Evolutionary conservation across 2,888 invertebrate genomes (phyloP).

Genomic region (Harpagoxenus sublaevis): DNA sequence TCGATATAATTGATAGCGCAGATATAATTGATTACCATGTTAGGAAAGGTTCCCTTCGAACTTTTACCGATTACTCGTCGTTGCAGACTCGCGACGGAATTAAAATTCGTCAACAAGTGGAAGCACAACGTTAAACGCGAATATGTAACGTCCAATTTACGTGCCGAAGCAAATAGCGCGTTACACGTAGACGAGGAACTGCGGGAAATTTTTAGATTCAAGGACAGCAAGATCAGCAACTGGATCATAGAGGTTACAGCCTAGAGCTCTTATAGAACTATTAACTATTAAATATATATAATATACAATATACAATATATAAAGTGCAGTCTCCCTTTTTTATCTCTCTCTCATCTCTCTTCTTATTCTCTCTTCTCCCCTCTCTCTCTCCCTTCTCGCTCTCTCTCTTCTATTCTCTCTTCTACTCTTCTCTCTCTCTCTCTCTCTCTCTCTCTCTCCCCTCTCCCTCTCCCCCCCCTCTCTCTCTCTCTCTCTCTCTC

Average conservation of each 20-base stretch:
- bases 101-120: not conserved
- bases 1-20: not conserved
- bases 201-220: conserved; percentile 82
- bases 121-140: not conserved
- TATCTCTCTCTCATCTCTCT: no score
- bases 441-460: no score
- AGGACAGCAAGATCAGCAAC: conserved; percentile 82
- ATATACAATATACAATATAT: not conserved
- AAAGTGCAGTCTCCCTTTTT: not conserved
- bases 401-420: not conserved
- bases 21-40: conserved; percentile 2
- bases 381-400: no score
- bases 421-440: no score
- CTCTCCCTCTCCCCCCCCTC: no score
- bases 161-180: not conserved
- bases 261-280: not conserved
- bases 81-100: not conserved
- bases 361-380: no score
- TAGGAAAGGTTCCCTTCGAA: not conserved
- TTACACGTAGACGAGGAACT: conserved; percentile 74
- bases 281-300: not conserved
- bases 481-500: not conserved
- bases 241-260: conserved; percentile 84
- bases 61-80: not conserved
- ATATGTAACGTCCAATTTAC: not conserved